Evolutionary conservation across 2,797 vertebrate species (phyloP).

Genomic region (Gouania willdenowi): DNA sequence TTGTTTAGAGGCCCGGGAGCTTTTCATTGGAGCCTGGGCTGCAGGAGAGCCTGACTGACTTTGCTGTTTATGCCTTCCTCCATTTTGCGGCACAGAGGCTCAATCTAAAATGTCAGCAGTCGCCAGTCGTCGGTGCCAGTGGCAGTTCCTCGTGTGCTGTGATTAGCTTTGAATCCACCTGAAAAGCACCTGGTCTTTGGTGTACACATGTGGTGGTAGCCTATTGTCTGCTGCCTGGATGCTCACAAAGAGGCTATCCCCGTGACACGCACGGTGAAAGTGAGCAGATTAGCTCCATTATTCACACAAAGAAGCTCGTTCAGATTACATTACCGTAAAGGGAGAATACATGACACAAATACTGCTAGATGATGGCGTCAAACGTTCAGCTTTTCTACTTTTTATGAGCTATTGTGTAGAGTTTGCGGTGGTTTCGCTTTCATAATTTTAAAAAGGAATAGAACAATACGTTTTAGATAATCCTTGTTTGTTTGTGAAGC

Average conservation of each 20-base stretch:
- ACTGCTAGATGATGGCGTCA: not conserved
- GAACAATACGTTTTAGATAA: too few species aligned
- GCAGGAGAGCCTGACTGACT: slow-evolving; percentile 44
- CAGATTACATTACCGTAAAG: slow-evolving; percentile 12
- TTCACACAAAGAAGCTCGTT: slow-evolving; percentile 24
- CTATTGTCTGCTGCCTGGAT: slow-evolving; percentile 38
- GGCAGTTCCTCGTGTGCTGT: slow-evolving; percentile 33
- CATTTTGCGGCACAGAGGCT: slow-evolving; percentile 29
- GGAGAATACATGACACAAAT: not conserved
- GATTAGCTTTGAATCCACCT: slow-evolving; percentile 44
- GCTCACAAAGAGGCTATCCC: slow-evolving; percentile 29
- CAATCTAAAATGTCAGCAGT: slow-evolving; percentile 37
- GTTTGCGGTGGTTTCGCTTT: too few species aligned
- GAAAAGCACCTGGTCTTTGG: slow-evolving; percentile 37
- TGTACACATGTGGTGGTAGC: slow-evolving; percentile 26
- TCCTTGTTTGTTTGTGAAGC: too few species aligned
- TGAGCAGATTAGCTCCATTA: slow-evolving; percentile 34
- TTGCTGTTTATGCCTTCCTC: slow-evolving; percentile 32
- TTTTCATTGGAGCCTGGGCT: slow-evolving; percentile 13
- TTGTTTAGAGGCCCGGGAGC: slow-evolving; percentile 26
- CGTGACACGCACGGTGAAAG: slow-evolving; percentile 39
- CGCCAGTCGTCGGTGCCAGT: slow-evolving; percentile 33
- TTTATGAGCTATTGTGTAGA: too few species aligned
- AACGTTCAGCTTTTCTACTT: too few species aligned
- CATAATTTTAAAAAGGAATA: too few species aligned